Base-by-base conservation (phyloP, 2,888 invertebrate genomes). In the Ennomos fuscantarius region DNA sequence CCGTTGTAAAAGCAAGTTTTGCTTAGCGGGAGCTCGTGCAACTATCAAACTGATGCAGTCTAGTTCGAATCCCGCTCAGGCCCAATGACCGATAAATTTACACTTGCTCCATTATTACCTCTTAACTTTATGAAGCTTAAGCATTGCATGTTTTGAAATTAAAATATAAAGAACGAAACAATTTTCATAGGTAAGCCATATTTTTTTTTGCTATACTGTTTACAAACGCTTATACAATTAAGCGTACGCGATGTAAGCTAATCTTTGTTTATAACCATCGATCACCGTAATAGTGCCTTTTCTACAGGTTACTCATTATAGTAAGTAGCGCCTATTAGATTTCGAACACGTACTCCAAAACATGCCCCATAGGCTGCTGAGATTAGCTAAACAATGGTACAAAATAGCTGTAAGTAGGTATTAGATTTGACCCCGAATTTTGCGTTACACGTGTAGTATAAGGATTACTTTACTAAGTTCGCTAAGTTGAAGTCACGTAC, bases 191-290 rank as follows among this genome's bases (percentile, higher is more conserved):
- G n/a, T n/a, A n/a, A n/a, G n/a, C n/a, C n/a, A n/a, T n/a, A n/a
- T n/a, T n/a, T n/a, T n/a, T n/a, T n/a, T n/a, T n/a, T n/a, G n/a
- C n/a, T 24, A 1, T 36, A 13, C 32, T 36, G 11, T 36, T 15
- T 51, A 44, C 12, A 53, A 15, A 15, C 15, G 15, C 10, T 53
- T 2, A 37, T 10, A 35, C 15, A n/a, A 11, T 45, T 31, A 60
- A 52, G 62, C 50, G 5, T 24, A 24, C 24, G 24, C 40, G 54
- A 48, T 54, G 73, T 69, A 72, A 78, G 70, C 61, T n/a, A 70
- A 78, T 65, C 72, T 74, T 69, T 76, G 73, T 78, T 80, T 78
- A 50, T 55, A 66, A 52, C 66, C 65, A 76, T 81, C 64, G 68
- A 81, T 80, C 79, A 78, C 61, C 54, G 53, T 68, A 48, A 59